Conservation (phyloP, 1,140 invertebrate species). For the Bombyx mandarina region DNA sequence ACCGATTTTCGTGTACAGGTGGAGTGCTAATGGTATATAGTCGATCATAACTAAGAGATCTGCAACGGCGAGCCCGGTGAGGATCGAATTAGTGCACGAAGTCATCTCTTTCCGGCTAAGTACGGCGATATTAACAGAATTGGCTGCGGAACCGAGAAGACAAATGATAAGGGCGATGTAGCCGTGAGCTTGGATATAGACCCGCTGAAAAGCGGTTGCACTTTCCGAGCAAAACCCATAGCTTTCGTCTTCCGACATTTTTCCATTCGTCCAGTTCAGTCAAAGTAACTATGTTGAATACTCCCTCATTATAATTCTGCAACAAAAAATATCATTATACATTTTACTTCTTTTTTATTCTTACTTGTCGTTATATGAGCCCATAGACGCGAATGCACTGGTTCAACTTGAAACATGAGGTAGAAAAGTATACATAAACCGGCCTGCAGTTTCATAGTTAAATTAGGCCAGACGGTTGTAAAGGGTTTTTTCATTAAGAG, state of each 20-base stretch:
- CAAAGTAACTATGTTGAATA: no score
- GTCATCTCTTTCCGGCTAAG: slow-evolving; percentile 91
- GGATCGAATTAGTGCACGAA: slow-evolving; percentile 87
- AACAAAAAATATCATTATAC: no score
- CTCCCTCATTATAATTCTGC: no score
- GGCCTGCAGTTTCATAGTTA: no score
- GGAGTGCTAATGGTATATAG: slow-evolving; percentile 90
- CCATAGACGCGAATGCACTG: no score
- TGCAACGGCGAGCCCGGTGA: slow-evolving; percentile 89
- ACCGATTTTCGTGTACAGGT: slow-evolving; percentile 78
- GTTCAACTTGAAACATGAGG: no score
- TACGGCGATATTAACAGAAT: slow-evolving; percentile 93
- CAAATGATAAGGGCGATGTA: slow-evolving; percentile 80
- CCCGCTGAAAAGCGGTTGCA: slow-evolving; percentile 51
- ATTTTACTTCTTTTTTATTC: no score
- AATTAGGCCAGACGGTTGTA: no score
- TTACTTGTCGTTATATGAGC: no score
- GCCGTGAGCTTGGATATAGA: slow-evolving; percentile 56
- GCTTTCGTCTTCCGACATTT: slow-evolving; percentile 26
- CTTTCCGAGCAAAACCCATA: slow-evolving; percentile 54
- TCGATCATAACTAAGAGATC: slow-evolving; percentile 94
- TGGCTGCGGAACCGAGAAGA: slow-evolving; percentile 91
- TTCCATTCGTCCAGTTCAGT: no score
- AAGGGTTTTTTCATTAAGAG: no score
- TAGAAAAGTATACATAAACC: no score